phyloP scores from a whole-genome alignment of 2,113 vertebrate species.

The Phalacrocorax aristotelis region DNA sequence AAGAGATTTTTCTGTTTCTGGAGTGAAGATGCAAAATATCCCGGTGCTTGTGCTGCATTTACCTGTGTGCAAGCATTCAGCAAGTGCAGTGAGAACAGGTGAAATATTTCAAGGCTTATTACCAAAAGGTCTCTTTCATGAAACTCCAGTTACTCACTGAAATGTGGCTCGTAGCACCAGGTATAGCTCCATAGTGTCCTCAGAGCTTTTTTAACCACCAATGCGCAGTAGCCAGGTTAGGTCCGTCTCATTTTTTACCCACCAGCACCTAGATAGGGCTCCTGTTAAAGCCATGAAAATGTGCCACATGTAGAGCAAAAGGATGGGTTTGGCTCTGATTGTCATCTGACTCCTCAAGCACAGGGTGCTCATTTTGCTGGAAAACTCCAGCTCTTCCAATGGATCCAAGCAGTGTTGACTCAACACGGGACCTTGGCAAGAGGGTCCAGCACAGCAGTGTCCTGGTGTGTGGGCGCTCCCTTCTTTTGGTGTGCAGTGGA shows the following conservation, averaged over 20 bases:
- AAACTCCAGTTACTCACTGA: background rate
- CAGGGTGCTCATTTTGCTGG: background rate
- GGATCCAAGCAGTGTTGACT: background rate
- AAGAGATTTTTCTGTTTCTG: background rate
- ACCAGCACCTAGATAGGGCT: background rate
- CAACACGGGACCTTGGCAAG: fast-evolving
- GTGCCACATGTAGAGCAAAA: background rate
- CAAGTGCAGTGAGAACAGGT: background rate
- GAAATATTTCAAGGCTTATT: background rate
- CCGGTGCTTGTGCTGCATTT: background rate
- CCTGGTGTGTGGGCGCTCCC: fast-evolving
- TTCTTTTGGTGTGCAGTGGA: background rate
- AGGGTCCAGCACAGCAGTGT: background rate
- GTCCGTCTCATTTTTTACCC: background rate
- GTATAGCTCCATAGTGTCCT: background rate
- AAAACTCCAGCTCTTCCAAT: background rate
- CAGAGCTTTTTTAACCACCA: background rate
- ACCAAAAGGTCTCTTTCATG: background rate
- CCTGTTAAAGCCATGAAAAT: fast-evolving
- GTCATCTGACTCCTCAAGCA: fast-evolving
- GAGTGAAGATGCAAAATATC: background rate
- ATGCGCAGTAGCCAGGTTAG: background rate
- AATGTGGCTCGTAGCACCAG: background rate
- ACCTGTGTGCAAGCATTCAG: background rate
- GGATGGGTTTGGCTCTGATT: background rate